phyloP scores from a whole-genome alignment of 2,888 invertebrate genomes.

The Drosophila acutilabella region DNA sequence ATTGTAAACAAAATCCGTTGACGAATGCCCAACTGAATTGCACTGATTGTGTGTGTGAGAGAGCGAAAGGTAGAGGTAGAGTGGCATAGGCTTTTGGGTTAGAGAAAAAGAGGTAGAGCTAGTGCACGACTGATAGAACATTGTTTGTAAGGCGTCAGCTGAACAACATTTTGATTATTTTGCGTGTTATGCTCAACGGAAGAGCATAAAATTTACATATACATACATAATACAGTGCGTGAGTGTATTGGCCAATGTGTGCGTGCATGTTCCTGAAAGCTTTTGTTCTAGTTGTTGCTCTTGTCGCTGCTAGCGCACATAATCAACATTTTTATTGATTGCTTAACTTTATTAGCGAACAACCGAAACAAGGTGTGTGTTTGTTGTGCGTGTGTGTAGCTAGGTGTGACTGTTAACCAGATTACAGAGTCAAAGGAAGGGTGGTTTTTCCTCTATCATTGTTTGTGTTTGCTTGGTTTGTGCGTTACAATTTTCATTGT shows the following conservation, averaged over 20 bases:
- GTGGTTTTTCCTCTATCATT: constrained; percentile 8
- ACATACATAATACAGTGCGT: constrained; percentile 3
- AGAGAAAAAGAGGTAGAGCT: background rate
- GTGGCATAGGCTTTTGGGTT: too few species aligned
- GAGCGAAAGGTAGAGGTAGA: background rate
- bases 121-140: background rate
- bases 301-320: constrained; percentile 32
- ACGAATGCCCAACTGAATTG: constrained; percentile 21
- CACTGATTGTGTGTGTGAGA: constrained; percentile 20
- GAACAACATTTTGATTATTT: constrained; percentile 53
- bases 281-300: constrained; percentile 35
- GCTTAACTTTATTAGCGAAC: constrained; percentile 57
- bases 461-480: constrained; percentile 6
- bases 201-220: constrained; percentile 52
- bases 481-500: constrained; percentile 6
- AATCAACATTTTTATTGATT: constrained; percentile 64
- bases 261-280: constrained; percentile 23
- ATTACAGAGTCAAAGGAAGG: constrained; percentile 19
- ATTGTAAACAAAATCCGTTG: constrained; percentile 20
- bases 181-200: constrained; percentile 37
- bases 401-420: constrained; percentile 40
- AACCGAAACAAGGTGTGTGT: constrained; percentile 25
- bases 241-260: constrained; percentile 7
- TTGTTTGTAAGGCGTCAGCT: constrained; percentile 23
- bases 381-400: constrained; percentile 16